phyloP scores from a whole-genome alignment of 2,113 vertebrate genomes.

The Muscicapa adusta region DNA sequence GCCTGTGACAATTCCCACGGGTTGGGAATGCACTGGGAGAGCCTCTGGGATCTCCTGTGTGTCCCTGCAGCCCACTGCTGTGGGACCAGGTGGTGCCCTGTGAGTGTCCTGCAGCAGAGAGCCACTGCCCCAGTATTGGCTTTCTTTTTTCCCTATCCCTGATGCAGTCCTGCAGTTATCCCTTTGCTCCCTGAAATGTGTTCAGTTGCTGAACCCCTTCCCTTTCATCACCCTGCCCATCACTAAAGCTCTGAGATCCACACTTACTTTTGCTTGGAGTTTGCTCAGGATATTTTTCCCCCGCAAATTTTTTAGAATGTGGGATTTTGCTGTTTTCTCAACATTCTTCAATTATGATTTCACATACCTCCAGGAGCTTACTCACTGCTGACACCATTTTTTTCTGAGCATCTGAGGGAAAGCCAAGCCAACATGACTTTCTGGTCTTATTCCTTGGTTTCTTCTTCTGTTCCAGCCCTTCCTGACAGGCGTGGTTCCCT shows the following conservation, averaged over 20 bases:
- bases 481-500: neutral
- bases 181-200: neutral
- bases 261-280: neutral
- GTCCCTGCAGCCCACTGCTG: neutral
- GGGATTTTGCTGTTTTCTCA: constrained; percentile 34
- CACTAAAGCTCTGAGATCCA: accelerated
- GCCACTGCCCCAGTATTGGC: neutral
- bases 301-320: neutral
- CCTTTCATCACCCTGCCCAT: neutral
- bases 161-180: neutral
- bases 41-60: neutral
- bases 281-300: neutral
- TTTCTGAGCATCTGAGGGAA: neutral
- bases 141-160: neutral
- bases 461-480: neutral
- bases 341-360: constrained; percentile 14
- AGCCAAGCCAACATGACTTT: neutral
- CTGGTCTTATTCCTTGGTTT: neutral
- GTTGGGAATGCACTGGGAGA: neutral
- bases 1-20: neutral
- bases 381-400: constrained; percentile 43
- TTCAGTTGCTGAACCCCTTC: neutral
- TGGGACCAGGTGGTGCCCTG: neutral
- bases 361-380: neutral
- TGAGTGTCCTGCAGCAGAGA: neutral